These are phyloP conservation scores for Oxystoma pomonae DNA, from an alignment of 2,888 invertebrate genomes.

Conservation along the genomic window DNA sequence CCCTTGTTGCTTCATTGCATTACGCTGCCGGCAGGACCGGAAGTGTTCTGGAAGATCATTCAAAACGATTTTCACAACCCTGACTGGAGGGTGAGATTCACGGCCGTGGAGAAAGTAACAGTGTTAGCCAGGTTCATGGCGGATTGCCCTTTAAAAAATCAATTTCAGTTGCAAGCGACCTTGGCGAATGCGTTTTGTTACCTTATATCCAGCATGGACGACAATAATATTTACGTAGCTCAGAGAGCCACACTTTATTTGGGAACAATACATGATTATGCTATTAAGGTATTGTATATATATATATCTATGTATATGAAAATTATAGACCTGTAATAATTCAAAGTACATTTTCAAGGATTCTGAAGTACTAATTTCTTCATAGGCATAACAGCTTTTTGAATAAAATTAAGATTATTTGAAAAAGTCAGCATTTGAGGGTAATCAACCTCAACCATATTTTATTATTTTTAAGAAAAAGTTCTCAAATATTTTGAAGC, in stretches of 20 bases:
- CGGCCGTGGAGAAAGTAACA: constrained; percentile 93
- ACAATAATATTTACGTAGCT: constrained; percentile 90
- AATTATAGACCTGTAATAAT: too few species aligned
- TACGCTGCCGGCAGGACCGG: constrained; percentile 88
- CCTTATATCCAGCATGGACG: constrained; percentile 93
- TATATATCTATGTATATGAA: neutral
- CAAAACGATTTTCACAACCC: constrained; percentile 89
- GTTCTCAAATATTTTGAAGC: too few species aligned
- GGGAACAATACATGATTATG: constrained; percentile 88
- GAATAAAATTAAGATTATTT: too few species aligned
- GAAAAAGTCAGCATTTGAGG: too few species aligned
- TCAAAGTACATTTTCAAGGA: neutral
- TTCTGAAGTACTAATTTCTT: too few species aligned
- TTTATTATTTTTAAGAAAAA: too few species aligned
- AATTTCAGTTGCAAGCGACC: constrained; percentile 83
- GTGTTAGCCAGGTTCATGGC: constrained; percentile 92
- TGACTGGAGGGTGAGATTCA: constrained; percentile 87
- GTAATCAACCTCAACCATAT: too few species aligned
- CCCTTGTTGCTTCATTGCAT: constrained; percentile 93
- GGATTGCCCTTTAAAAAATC: constrained; percentile 78
- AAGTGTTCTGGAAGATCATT: constrained; percentile 94
- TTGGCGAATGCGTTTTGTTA: constrained; percentile 96
- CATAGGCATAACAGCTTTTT: too few species aligned
- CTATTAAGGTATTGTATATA: constrained; percentile 65
- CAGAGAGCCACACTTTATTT: constrained; percentile 89